Evolutionary conservation across 2,113 vertebrate species (phyloP).

Genomic region (Gulo gulo): DNA sequence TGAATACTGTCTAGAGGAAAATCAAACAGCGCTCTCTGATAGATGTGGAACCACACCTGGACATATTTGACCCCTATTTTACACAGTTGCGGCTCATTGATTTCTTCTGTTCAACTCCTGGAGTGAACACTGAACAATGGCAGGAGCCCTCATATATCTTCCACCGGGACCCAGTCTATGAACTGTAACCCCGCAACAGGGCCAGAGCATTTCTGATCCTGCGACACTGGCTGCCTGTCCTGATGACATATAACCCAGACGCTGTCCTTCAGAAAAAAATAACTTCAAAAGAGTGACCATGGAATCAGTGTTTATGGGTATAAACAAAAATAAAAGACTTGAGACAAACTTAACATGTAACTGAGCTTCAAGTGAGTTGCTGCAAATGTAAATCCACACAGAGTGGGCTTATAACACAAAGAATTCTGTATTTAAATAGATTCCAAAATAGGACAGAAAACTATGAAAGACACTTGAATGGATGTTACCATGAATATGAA

Average conservation of each 20-base stretch:
- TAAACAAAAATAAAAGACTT: conserved; percentile 51
- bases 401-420: not conserved
- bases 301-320: conserved; percentile 74
- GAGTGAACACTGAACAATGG: conserved; percentile 82
- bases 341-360: not conserved
- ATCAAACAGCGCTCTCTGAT: conserved; percentile 78
- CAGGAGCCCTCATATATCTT: conserved; percentile 81
- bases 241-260: conserved; percentile 82
- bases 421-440: not conserved
- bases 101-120: conserved; percentile 81
- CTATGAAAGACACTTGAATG: not conserved
- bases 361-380: not conserved
- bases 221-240: conserved; percentile 77
- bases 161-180: conserved; percentile 78
- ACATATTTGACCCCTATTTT: conserved; percentile 87
- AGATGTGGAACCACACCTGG: conserved; percentile 83
- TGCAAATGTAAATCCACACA: not conserved
- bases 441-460: not conserved
- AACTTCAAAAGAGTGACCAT: conserved; percentile 76
- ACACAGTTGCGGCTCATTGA: conserved; percentile 85
- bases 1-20: conserved; percentile 74
- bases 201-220: conserved; percentile 72
- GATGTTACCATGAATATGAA: not conserved
- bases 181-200: conserved; percentile 80
- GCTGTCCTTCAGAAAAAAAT: conserved; percentile 82